Evolutionary conservation across 2,797 vertebrate genomes (phyloP), one percentile per base, ranked within the genome.

Genomic region (Sebastes variabilis): DNA sequence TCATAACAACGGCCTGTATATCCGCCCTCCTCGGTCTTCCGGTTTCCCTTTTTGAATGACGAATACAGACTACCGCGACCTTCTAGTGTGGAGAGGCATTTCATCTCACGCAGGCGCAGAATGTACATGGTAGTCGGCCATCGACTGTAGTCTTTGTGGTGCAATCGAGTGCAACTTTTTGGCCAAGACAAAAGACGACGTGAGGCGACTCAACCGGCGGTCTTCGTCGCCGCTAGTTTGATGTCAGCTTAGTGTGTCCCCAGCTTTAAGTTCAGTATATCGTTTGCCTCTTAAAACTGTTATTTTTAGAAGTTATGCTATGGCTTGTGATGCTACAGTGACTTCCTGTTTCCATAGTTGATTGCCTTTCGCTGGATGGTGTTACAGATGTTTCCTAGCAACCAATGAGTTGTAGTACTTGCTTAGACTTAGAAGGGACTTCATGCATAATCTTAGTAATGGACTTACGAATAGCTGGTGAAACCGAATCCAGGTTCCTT

Each of bases 31-130:
- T 20, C 46, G 18, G 8, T 49, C 46, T 20, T 49, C 46, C 46
- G 18, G 46, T 49, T 49, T 49, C 46, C 46, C 18, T 49, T 49
- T 49, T 49, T 49, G 46, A 49, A 20, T 49, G 16, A 20, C 18
- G 18, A 49, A 20, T 49, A 8, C 46, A 49, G 46, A 49, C 42
- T 49, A 8, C 42, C 14, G 16, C 6, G 42, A 46, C 42, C 42
- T 49, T 0, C 42, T 49, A 0, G 16, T 49, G 16, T 49, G 7
- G 42, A 49, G 46, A 49, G 46, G 18, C 18, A 49, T 49, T 49
- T 49, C 46, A 49, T 49, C 18, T 49, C 46, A 49, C 7, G 18
- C 18, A 49, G 46, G 46, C 18, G 18, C 18, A 20, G 18, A 49
- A 20, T 9, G 1, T 49, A 20, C 46, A 3, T 20, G 16, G 7